Evolutionary conservation across 1,140 invertebrate genomes (phyloP), one percentile per base, ranked within the genome.

Genomic region (Globodera rostochiensis): DNA sequence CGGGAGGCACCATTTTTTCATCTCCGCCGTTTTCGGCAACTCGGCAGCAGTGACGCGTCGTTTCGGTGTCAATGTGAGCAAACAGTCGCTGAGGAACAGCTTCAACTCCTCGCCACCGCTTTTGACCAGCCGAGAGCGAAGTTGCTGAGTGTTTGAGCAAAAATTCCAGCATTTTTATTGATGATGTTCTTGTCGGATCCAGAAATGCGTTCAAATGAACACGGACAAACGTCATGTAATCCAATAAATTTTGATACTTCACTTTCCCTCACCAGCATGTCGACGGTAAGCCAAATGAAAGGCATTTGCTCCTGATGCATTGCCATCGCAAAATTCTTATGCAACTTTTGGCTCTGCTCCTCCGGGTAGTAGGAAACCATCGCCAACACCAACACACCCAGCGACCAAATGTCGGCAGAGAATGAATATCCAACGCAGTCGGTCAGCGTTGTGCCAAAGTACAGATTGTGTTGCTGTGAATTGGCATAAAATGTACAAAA

Each of bases 301-400:
- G 84, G 85, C 86, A 86, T 85, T 25, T 79, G 70, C 67, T 86
- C 84, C 9, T 80, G 46, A 66, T 83, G 15, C 82, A 85, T 84
- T 50, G 79, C 67, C 36, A 86, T 47, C 53, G 84, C 84, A 79
- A 85, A 85, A 78, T 85, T 74, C 46, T 82, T 86, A 36, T 66
- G 84, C 8, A 85, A 69, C 60, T 83, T 77, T 36, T 84, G 83
- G 49, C 50, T 67, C 3, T 50, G 46, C 53, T 85, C 84, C 36
- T 85, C 57, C 69, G 84, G 84, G 57, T 83, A 84, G 45, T 84
- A 84, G 15, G 80, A 71, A 66, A 87, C 80, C 85, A 85, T 86
- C 21, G 67, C 57, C 47, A 85, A 50, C 7, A 85, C 57, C 49
- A 85, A 50, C 53, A 85, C 85, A 57, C 84, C 84, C 1, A 85